These are phyloP conservation scores for Acanthurus lineatus DNA, from an alignment of 2,797 vertebrate species.

Conservation along the genomic window DNA sequence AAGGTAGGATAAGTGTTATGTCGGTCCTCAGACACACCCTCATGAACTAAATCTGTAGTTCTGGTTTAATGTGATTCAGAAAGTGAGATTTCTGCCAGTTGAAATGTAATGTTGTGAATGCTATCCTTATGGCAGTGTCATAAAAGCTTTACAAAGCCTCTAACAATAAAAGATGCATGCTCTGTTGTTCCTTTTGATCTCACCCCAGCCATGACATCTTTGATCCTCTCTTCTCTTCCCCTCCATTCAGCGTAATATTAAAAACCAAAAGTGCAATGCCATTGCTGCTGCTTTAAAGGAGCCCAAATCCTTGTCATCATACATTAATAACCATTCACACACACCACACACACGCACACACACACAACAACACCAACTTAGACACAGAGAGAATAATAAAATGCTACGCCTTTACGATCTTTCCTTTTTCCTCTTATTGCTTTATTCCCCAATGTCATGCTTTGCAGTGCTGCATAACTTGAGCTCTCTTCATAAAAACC, in stretches of 20 bases:
- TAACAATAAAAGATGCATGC: conserved; percentile 63
- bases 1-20: conserved; percentile 36
- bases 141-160: conserved; percentile 71
- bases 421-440: conserved; percentile 74
- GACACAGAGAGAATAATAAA: conserved; percentile 75
- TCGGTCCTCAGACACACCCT: conserved; percentile 29
- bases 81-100: conserved; percentile 40
- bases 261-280: conserved; percentile 68
- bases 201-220: conserved; percentile 69
- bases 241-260: conserved; percentile 74
- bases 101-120: conserved; percentile 50
- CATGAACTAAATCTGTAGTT: conserved; percentile 35
- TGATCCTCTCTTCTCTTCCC: conserved; percentile 73
- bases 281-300: conserved; percentile 63
- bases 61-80: conserved; percentile 39
- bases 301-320: conserved; percentile 75
- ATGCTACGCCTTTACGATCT: conserved; percentile 64
- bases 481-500: conserved; percentile 73
- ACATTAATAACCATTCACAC: conserved; percentile 72
- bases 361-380: conserved; percentile 50
- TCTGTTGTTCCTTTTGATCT: conserved; percentile 76
- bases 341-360: conserved; percentile 34
- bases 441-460: conserved; percentile 76
- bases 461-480: conserved; percentile 59
- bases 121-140: conserved; percentile 57